Evolutionary conservation across 2,113 vertebrate species (phyloP).

Genomic region (Pycnonotus jocosus): DNA sequence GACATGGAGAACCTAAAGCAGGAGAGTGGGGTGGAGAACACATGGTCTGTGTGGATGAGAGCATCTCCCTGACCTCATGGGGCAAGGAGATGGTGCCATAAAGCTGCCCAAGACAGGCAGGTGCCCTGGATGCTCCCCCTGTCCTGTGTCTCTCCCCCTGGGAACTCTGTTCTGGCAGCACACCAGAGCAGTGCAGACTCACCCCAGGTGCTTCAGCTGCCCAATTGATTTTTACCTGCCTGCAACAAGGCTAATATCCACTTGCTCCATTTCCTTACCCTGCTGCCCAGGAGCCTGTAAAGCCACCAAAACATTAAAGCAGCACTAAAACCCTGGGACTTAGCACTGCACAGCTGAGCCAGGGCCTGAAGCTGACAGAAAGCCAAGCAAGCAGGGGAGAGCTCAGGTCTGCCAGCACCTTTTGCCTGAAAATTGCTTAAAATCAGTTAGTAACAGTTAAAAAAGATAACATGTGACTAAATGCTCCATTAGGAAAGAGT

Average conservation of each 20-base stretch:
- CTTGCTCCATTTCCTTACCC: not conserved
- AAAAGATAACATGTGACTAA: not conserved
- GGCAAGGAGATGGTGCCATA: not conserved
- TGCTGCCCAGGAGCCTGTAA: not conserved
- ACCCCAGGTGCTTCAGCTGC: not conserved
- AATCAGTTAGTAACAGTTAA: not conserved
- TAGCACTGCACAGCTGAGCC: not conserved
- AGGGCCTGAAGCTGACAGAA: not conserved
- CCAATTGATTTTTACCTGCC: not conserved
- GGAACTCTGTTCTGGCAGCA: fast-evolving
- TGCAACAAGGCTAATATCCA: not conserved
- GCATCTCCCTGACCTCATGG: fast-evolving
- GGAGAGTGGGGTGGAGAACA: not conserved
- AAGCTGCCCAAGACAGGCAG: not conserved
- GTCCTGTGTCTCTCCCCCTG: fast-evolving
- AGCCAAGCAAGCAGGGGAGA: not conserved
- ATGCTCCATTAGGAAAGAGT: not conserved
- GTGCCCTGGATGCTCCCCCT: not conserved
- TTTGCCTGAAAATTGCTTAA: not conserved
- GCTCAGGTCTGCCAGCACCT: not conserved
- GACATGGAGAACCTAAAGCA: not conserved
- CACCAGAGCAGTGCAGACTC: not conserved
- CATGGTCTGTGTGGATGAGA: fast-evolving
- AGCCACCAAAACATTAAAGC: not conserved
- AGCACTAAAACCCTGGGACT: not conserved